Conservation (phyloP, 2,888 invertebrate genomes). For the Uropetala carovei region DNA sequence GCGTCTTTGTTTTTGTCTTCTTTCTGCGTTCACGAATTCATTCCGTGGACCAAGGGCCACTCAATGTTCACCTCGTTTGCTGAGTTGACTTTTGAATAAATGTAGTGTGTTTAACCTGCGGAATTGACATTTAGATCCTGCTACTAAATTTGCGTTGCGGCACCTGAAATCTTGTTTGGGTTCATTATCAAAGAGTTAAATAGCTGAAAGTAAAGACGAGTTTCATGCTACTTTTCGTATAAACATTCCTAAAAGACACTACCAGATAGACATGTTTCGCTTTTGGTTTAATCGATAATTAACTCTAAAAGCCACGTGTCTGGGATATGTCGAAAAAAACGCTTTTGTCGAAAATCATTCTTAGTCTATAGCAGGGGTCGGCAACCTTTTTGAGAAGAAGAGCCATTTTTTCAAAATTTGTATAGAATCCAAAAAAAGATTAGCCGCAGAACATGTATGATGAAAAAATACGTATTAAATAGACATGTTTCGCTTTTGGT, state of each 20-base stretch:
- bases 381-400: too few species aligned
- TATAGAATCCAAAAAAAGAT: too few species aligned
- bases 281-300: background rate
- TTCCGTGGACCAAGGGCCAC: background rate
- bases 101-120: background rate
- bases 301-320: background rate
- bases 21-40: background rate
- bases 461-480: too few species aligned
- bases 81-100: constrained; percentile 5
- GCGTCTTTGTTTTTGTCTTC: background rate
- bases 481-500: background rate
- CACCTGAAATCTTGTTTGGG: background rate
- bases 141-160: background rate
- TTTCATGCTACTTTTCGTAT: too few species aligned
- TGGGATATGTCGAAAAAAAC: too few species aligned
- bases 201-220: too few species aligned
- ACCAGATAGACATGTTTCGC: background rate
- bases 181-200: background rate
- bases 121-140: background rate
- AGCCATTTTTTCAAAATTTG: too few species aligned
- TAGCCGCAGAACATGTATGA: too few species aligned
- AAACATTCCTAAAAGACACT: too few species aligned
- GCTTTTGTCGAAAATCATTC: background rate
- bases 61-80: background rate
- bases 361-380: too few species aligned